Conservation (phyloP, 2,113 vertebrate species). For the Rhinichthys klamathensis region DNA sequence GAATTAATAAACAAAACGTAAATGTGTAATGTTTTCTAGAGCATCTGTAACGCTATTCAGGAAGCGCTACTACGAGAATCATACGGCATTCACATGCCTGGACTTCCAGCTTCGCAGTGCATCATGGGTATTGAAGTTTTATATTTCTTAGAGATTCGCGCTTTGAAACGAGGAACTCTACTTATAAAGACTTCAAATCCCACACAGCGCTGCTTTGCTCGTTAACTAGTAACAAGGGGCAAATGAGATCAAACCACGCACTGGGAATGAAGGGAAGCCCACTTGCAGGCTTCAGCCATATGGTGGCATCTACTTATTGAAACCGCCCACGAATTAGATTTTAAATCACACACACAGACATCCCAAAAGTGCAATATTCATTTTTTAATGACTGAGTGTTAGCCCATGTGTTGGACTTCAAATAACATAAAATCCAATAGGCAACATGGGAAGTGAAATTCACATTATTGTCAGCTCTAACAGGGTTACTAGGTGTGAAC, state of each 20-base stretch:
- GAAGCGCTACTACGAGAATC: constrained; percentile 47
- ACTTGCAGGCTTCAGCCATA: too few species aligned
- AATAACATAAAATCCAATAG: not conserved
- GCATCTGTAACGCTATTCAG: constrained; percentile 19
- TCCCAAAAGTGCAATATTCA: not conserved
- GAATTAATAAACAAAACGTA: not conserved
- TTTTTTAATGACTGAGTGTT: not conserved
- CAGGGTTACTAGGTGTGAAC: not conserved
- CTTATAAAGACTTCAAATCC: constrained; percentile 45
- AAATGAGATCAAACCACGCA: constrained; percentile 58
- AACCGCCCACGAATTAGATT: not conserved
- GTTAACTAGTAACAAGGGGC: constrained; percentile 26
- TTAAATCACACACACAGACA: not conserved
- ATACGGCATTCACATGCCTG: not conserved
- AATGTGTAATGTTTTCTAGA: not conserved
- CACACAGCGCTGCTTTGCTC: not conserved
- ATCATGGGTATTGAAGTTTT: constrained; percentile 68
- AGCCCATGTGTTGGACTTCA: not conserved
- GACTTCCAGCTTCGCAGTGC: not conserved
- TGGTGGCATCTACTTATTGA: not conserved
- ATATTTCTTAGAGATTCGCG: too few species aligned
- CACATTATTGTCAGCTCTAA: not conserved
- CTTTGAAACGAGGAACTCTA: not conserved
- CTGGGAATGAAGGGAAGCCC: not conserved
- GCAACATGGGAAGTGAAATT: not conserved